Evolutionary conservation across 1,140 invertebrate species (phyloP), one percentile per base, ranked within the genome.

Genomic region (Drosophila miranda): DNA sequence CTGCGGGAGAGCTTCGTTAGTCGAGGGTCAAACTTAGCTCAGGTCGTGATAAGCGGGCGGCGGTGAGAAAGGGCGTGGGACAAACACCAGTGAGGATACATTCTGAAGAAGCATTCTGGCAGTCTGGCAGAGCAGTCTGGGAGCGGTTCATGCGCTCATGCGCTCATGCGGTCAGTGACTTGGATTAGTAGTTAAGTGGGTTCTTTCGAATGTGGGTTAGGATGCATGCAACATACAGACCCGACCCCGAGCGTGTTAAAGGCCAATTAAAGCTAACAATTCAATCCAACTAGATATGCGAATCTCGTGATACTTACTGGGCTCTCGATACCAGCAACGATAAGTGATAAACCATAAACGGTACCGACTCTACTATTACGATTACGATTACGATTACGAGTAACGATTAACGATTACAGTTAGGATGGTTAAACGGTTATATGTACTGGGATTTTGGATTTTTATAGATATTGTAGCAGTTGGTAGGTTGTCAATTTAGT

Each of bases 241-340:
- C 69, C 59, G 21, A 63, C 43, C 60, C 69, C 59, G 62, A 64
- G 42, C 69, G 55, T 72, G 70, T 67, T 67, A 72, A 28, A 70
- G 41, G 54, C 66, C 64, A 69, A 70, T 70, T 69, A 70, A 43
- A 58, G 38, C 67, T 69, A 70, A 13, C 67, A 69, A 16, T 69
- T 51, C 64, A 16, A 70, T 51, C 64, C 67, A 70, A 38, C 34
- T 38, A 38, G 34, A 38, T 44, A 50, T 51, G 46, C 61, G 42
- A 46, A 55, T 72, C 60, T 66, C 49, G 63, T 53, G 41, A 81
- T 82, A 82, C 79, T 82, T 82, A 82, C 79, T 55, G 79, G 59
- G 70, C 79, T 78, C 51, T 66, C 60, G 76, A 70, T 60, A 72
- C 64, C 78, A 75, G 75, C 30, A 58, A 67, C 66, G 53, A 38